phyloP scores from a whole-genome alignment of 1,140 invertebrate species.

The Muscidifurax raptorellus region DNA sequence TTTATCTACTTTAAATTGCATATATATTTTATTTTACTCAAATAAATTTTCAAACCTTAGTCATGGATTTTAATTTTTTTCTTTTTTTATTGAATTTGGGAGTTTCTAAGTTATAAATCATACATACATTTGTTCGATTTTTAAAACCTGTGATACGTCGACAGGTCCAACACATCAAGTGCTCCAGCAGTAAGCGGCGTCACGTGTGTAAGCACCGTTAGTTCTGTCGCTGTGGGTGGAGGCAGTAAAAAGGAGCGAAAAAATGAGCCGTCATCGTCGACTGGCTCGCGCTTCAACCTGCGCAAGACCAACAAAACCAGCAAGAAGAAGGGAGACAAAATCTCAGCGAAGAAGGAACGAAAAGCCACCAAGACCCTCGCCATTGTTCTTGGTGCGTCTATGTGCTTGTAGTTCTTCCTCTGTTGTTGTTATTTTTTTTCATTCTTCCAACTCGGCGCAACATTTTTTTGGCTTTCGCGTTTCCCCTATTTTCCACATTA shows the following conservation, averaged over 20 bases:
- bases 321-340: constrained; percentile 95
- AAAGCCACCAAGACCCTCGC: constrained; percentile 99
- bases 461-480: not conserved
- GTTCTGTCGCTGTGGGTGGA: not conserved
- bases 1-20: too few relatives aligned
- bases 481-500: constrained; percentile 17
- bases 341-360: constrained; percentile 95
- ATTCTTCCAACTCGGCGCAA: not conserved
- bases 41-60: too few relatives aligned
- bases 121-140: too few relatives aligned
- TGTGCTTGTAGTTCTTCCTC: not conserved
- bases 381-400: constrained; percentile 92
- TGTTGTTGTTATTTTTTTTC: not conserved
- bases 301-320: constrained; percentile 96
- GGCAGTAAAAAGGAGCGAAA: constrained; percentile 82
- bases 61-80: too few relatives aligned
- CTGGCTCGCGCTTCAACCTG: constrained; percentile 89
- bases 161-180: constrained; percentile 19
- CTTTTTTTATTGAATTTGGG: too few relatives aligned
- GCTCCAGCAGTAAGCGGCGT: not conserved
- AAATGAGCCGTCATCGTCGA: constrained; percentile 77
- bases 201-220: not conserved
- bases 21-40: too few relatives aligned
- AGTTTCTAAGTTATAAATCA: too few relatives aligned
- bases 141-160: too few relatives aligned